A percentile compares a stretch with the other conserved stretches of the same genome.
phyloP scores from a whole-genome alignment of 1,140 invertebrate species.

The Asbolus verrucosus region DNA sequence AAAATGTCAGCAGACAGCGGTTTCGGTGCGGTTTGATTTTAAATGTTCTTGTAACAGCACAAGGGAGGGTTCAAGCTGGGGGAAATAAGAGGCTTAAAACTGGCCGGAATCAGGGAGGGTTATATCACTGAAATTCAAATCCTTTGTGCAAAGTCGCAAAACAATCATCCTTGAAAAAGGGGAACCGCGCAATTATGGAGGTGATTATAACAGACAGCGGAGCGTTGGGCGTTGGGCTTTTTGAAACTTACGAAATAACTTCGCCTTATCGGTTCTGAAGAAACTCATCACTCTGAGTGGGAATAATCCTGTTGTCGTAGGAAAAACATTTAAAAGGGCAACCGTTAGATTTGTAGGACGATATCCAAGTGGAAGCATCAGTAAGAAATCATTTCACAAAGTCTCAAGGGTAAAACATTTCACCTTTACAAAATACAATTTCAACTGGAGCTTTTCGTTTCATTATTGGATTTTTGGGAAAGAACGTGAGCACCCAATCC shows the following conservation, averaged over 20 bases:
- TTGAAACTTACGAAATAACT: not conserved
- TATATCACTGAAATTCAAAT: conserved; percentile 27
- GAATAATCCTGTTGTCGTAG: too few relatives aligned
- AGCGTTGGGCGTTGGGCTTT: not conserved
- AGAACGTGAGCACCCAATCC: too few relatives aligned
- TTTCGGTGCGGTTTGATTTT: conserved; percentile 7
- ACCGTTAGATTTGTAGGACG: too few relatives aligned
- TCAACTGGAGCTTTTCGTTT: too few relatives aligned
- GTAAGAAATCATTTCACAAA: too few relatives aligned
- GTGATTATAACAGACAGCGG: not conserved
- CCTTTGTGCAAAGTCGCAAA: conserved; percentile 20
- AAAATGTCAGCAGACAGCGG: not conserved
- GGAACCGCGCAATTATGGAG: conserved; percentile 9
- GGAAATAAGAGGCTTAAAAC: not conserved
- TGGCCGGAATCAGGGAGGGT: conserved; percentile 7
- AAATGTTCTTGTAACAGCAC: conserved; percentile 1
- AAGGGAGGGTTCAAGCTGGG: conserved; percentile 6
- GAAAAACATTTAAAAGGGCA: too few relatives aligned
- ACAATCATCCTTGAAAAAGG: not conserved
- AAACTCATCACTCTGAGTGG: too few relatives aligned
- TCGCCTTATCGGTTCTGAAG: too few relatives aligned
- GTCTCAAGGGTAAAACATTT: too few relatives aligned
- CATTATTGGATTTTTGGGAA: too few relatives aligned
- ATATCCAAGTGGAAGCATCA: too few relatives aligned
- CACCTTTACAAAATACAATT: too few relatives aligned